Percentiles rank a stretch among this genome's conserved stretches.
phyloP scores from a whole-genome alignment of 2,113 vertebrate species.

The Chionomys nivalis region DNA sequence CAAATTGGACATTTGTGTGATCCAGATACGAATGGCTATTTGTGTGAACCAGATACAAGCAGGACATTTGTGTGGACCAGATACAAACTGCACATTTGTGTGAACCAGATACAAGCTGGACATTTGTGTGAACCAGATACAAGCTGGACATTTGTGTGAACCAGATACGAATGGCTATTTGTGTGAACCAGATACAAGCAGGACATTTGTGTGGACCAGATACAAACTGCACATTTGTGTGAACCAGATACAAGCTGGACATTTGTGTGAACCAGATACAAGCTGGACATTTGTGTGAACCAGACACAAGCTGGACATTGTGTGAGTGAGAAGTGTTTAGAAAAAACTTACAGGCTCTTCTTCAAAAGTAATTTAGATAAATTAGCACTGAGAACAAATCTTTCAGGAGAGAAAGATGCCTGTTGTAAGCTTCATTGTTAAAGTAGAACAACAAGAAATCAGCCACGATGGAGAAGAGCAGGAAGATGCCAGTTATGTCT shows the following conservation, averaged over 20 bases:
- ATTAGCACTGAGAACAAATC: conserved; percentile 88
- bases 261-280: too few relatives aligned
- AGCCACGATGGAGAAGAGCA: conserved; percentile 88
- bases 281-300: too few relatives aligned
- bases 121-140: too few relatives aligned
- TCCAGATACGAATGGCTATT: not conserved
- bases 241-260: too few relatives aligned
- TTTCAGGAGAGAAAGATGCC: conserved; percentile 94
- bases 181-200: not conserved
- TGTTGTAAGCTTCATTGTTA: conserved; percentile 93
- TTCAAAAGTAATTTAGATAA: conserved; percentile 86
- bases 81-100: too few relatives aligned
- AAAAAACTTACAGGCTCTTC: conserved; percentile 85
- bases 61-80: too few relatives aligned
- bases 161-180: not conserved
- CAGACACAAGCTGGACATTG: too few relatives aligned
- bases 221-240: too few relatives aligned
- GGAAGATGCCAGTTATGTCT: conserved; percentile 86
- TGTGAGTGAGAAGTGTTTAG: conserved; percentile 79
- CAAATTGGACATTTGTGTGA: too few relatives aligned
- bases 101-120: not conserved
- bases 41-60: too few relatives aligned
- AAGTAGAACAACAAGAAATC: conserved; percentile 87
- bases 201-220: too few relatives aligned
- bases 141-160: too few relatives aligned